Conservation (phyloP, 2,888 invertebrate species). For the Diogma glabrata region DNA sequence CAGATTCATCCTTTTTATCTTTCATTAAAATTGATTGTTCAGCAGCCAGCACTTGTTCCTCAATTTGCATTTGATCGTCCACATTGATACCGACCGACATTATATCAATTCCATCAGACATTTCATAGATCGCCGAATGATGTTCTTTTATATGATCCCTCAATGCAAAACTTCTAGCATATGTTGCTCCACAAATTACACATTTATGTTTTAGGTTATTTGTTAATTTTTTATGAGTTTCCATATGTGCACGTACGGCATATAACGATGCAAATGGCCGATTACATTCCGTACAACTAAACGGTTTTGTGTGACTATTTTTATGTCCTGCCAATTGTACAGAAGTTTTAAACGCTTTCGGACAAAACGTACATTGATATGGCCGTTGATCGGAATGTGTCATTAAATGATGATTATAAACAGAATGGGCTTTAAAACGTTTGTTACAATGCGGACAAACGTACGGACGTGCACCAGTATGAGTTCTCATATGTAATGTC, state of each 20-base stretch:
- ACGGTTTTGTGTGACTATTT: constrained; percentile 72
- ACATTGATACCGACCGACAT: no score
- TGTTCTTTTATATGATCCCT: constrained; percentile 59
- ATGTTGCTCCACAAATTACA: constrained; percentile 60
- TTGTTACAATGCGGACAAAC: constrained; percentile 60
- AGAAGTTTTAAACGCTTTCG: constrained; percentile 68
- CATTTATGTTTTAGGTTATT: constrained; percentile 56
- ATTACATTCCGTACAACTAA: constrained; percentile 62
- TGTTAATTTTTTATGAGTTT: constrained; percentile 56
- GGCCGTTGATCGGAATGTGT: constrained; percentile 66
- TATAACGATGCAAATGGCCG: constrained; percentile 68
- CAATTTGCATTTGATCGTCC: no score
- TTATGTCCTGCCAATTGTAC: constrained; percentile 70
- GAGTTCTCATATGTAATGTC: constrained; percentile 67
- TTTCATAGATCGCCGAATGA: constrained; percentile 33
- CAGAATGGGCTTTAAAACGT: constrained; percentile 65
- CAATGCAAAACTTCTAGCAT: constrained; percentile 62
- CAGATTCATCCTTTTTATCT: no score
- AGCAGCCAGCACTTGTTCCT: no score
- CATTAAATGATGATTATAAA: constrained; percentile 63
- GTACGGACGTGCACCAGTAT: constrained; percentile 66
- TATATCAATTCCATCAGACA: no score
- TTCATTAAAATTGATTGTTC: no score
- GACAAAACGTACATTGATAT: constrained; percentile 63
- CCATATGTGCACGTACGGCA: constrained; percentile 63